A percentile compares a stretch with the other conserved stretches of the same genome.
Evolutionary conservation across 2,113 vertebrate genomes (phyloP).

Genomic region (Nothoprocta perdicaria): DNA sequence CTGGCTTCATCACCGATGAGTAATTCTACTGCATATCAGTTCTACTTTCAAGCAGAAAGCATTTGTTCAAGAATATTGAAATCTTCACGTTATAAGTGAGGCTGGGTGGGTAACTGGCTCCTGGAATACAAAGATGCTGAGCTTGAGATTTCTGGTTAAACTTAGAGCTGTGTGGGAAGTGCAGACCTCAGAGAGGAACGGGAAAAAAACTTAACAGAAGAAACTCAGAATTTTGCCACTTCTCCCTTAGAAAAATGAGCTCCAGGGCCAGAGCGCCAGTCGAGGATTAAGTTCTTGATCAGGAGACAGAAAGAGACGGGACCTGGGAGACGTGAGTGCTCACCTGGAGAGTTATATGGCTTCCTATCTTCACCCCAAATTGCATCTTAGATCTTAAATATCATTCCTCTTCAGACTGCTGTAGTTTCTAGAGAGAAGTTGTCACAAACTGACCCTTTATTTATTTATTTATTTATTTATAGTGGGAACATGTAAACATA

Average conservation of each 20-base stretch:
- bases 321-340: neutral
- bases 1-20: neutral
- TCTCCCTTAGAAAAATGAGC: neutral
- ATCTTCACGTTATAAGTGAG: neutral
- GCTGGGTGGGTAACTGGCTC: slow-evolving; percentile 55
- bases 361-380: neutral
- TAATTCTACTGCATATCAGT: slow-evolving; percentile 8
- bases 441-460: neutral
- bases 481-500: neutral
- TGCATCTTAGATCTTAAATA: rapidly evolving
- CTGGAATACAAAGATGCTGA: slow-evolving; percentile 46
- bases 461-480: too few relatives aligned
- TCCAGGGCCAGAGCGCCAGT: neutral
- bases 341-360: neutral
- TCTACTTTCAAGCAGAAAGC: slow-evolving; percentile 3
- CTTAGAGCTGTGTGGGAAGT: slow-evolving; percentile 28
- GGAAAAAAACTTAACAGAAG: slow-evolving; percentile 27
- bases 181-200: neutral
- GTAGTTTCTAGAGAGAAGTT: neutral
- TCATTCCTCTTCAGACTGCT: neutral
- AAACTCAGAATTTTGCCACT: neutral
- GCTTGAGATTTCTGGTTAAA: slow-evolving; percentile 40
- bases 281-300: neutral
- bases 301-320: neutral
- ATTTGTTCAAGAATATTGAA: slow-evolving; percentile 12